Percentiles rank a stretch among this genome's conserved stretches.
Evolutionary conservation across 2,113 vertebrate genomes (phyloP).

Genomic region (Oostethus manadensis): DNA sequence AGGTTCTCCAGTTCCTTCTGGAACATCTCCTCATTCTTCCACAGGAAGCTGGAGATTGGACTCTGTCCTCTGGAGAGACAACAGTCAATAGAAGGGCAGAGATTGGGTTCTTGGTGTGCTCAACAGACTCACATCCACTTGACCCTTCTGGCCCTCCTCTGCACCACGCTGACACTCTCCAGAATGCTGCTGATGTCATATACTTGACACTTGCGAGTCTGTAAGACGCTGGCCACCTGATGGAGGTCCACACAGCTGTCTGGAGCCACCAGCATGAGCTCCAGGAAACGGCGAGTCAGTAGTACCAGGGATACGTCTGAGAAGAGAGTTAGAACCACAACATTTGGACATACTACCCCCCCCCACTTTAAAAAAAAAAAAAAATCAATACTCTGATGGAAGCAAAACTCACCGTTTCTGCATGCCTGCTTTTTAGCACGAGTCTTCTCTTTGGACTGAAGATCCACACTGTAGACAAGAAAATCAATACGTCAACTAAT

Average conservation of each 20-base stretch:
- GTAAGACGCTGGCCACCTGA: conserved; percentile 70
- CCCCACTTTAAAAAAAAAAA: too few relatives aligned
- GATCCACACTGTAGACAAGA: conserved; percentile 6
- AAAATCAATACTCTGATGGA: not conserved
- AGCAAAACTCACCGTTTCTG: conserved; percentile 12
- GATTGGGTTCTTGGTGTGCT: not conserved
- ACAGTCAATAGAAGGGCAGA: conserved; percentile 3
- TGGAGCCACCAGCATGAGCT: conserved; percentile 76
- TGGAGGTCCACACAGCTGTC: conserved; percentile 80
- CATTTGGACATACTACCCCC: too few relatives aligned
- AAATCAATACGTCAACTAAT: not conserved
- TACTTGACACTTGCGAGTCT: conserved; percentile 79
- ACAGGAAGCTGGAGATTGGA: conserved; percentile 44
- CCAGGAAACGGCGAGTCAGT: conserved; percentile 82
- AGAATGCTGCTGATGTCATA: conserved; percentile 88
- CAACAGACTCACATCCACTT: conserved; percentile 83
- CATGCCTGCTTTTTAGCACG: not conserved
- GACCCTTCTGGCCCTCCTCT: conserved; percentile 79
- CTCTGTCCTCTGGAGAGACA: conserved; percentile 70
- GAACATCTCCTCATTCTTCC: conserved; percentile 56
- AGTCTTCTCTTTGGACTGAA: not conserved
- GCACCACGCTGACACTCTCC: conserved; percentile 78
- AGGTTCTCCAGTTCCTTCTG: conserved; percentile 78
- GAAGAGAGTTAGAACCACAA: not conserved
- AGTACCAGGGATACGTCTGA: conserved; percentile 77